Evolutionary conservation across 2,888 invertebrate species (phyloP).

Genomic region (Ametastegia equiseti): DNA sequence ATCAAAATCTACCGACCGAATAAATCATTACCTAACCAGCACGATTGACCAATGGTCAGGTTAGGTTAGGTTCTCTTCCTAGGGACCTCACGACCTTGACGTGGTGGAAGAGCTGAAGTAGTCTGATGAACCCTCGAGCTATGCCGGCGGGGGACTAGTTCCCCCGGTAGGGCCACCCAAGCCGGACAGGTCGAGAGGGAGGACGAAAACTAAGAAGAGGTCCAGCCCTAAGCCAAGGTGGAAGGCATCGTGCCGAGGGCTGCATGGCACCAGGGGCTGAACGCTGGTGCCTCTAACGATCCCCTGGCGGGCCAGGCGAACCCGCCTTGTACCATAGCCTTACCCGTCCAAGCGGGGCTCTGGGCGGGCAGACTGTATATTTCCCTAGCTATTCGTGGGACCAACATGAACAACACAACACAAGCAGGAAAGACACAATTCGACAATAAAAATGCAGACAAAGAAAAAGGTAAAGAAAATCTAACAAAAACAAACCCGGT

Average conservation of each 20-base stretch:
- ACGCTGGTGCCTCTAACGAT: neutral
- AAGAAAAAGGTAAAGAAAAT: no score
- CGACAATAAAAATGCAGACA: neutral
- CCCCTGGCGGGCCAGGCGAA: neutral
- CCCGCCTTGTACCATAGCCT: neutral
- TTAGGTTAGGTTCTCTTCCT: slow-evolving; percentile 7
- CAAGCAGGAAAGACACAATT: neutral
- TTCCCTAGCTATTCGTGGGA: neutral
- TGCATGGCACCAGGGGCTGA: neutral
- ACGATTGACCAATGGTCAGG: neutral
- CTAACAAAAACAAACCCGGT: no score
- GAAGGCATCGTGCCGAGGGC: neutral
- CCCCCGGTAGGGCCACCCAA: neutral
- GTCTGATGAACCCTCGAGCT: neutral
- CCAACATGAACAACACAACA: neutral
- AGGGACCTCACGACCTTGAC: slow-evolving; percentile 45
- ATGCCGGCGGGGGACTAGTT: neutral
- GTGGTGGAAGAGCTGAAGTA: slow-evolving; percentile 49
- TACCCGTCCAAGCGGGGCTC: neutral
- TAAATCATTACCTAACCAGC: no score
- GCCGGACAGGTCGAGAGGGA: neutral
- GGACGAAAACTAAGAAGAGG: neutral
- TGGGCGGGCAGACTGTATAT: neutral
- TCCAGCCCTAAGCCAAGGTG: neutral
- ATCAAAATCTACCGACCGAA: no score